phyloP scores from a whole-genome alignment of 2,888 invertebrate species.

The Orchesella flavescens region DNA sequence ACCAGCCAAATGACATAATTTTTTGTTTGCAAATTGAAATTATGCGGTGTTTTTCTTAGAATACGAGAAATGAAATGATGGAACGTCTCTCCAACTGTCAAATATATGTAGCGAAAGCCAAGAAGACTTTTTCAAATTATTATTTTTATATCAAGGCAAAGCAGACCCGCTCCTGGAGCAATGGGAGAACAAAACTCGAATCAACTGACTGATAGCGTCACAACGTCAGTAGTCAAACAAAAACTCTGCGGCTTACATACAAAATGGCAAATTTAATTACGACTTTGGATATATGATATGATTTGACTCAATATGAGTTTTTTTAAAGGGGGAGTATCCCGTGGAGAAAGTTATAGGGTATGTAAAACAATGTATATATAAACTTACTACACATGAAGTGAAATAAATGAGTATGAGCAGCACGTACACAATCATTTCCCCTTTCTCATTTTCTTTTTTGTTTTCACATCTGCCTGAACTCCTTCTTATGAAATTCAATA shows the following conservation, averaged over 20 bases:
- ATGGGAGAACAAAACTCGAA: not conserved
- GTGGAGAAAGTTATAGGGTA: no score
- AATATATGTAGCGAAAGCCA: not conserved
- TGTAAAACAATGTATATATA: no score
- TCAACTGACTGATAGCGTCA: not conserved
- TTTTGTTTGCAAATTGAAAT: not conserved
- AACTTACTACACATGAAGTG: not conserved
- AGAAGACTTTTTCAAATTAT: not conserved
- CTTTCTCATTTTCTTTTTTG: conserved; percentile 8
- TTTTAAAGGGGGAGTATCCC: not conserved
- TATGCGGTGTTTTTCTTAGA: not conserved
- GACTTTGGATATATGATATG: conserved; percentile 3
- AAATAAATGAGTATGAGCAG: not conserved
- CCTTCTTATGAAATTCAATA: conserved; percentile 4
- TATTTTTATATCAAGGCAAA: not conserved
- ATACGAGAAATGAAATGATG: not conserved
- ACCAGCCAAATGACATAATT: not conserved
- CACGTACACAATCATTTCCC: conserved; percentile 14
- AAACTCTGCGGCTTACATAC: conserved; percentile 4
- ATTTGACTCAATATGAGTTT: not conserved
- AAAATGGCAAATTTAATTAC: conserved; percentile 34
- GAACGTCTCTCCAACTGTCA: not conserved
- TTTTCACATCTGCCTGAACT: not conserved
- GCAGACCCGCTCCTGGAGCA: not conserved
- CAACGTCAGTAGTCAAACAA: not conserved